These are phyloP conservation scores for Brachyptera putata DNA, from an alignment of 2,888 invertebrate genomes.

Conservation along the genomic window DNA sequence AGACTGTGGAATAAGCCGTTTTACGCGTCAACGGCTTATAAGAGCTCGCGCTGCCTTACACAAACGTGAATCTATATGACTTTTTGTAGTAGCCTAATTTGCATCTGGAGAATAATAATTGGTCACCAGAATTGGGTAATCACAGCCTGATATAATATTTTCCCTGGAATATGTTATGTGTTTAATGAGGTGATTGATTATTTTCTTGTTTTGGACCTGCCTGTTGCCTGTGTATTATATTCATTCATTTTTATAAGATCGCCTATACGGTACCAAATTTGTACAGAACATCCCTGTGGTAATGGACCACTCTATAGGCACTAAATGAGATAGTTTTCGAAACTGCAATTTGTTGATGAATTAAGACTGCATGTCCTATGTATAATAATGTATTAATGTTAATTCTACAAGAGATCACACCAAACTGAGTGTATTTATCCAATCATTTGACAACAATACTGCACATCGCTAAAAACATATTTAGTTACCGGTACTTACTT, in stretches of 20 bases:
- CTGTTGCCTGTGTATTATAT: too few species aligned
- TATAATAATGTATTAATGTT: background rate
- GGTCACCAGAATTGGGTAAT: constrained; percentile 49
- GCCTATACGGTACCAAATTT: constrained; percentile 29
- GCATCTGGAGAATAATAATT: constrained; percentile 32
- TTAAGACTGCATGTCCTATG: constrained; percentile 15
- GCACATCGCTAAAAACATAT: background rate
- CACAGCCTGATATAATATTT: constrained; percentile 49
- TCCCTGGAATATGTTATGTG: constrained; percentile 28
- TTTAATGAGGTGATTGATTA: constrained; percentile 28
- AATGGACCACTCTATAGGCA: constrained; percentile 29
- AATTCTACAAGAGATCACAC: constrained; percentile 17
- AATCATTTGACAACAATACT: background rate
- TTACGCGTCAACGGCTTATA: background rate
- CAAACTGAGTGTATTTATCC: constrained; percentile 13
- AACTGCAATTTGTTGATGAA: constrained; percentile 21
- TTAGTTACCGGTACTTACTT: background rate
- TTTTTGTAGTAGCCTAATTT: background rate
- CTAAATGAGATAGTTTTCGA: constrained; percentile 23
- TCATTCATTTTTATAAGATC: constrained; percentile 13
- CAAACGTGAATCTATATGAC: background rate
- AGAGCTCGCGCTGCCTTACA: background rate
- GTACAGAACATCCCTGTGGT: constrained; percentile 25
- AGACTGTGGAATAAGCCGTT: background rate
- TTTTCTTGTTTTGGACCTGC: constrained; percentile 29